Evolutionary conservation across 2,888 invertebrate genomes (phyloP).

Genomic region (Tethea ocularis): DNA sequence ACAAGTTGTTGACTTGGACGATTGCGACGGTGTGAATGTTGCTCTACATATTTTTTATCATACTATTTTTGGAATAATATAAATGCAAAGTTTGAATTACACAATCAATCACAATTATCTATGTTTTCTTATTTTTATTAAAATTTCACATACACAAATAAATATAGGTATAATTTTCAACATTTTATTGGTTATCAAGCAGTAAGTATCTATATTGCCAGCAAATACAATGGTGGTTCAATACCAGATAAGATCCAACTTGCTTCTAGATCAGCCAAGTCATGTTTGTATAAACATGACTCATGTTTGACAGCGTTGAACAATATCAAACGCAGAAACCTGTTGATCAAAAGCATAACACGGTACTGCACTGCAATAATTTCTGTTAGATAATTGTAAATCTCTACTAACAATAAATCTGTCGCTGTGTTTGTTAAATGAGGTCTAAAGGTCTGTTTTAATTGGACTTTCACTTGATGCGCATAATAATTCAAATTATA

Average conservation of each 20-base stretch:
- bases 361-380: constrained; percentile 6
- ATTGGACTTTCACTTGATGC: constrained; percentile 6
- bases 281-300: constrained; percentile 49
- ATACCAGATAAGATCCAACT: constrained; percentile 44
- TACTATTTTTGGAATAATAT: no score
- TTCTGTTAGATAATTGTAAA: neutral
- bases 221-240: constrained; percentile 33
- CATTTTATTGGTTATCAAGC: neutral
- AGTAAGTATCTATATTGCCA: constrained; percentile 13
- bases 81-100: no score
- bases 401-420: constrained; percentile 4
- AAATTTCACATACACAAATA: no score
- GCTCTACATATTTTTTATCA: constrained; percentile 50
- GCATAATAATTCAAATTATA: constrained; percentile 14
- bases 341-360: neutral
- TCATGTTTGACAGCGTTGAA: constrained; percentile 36
- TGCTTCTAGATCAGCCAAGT: constrained; percentile 47
- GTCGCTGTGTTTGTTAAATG: constrained; percentile 6
- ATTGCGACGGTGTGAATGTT: constrained; percentile 26
- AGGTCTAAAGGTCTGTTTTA: neutral
- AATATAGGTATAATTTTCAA: neutral
- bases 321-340: constrained; percentile 6
- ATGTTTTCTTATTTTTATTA: no score
- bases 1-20: constrained; percentile 75
- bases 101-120: no score